Evolutionary conservation across 2,797 vertebrate species (phyloP), one percentile per base, ranked within the genome.

Genomic region (Diplodus puntazzo): DNA sequence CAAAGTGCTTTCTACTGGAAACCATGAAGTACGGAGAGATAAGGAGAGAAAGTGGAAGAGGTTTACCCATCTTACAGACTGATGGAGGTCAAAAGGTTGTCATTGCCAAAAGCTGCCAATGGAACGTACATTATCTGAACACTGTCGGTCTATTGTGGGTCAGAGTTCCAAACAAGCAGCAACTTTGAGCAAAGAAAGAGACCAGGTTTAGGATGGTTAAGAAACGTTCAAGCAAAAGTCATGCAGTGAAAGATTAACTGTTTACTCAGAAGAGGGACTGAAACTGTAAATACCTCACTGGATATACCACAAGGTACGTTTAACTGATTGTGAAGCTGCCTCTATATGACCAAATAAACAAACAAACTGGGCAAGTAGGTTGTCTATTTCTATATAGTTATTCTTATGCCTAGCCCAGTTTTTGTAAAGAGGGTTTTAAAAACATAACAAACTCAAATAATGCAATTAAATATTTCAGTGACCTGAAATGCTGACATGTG

Each of bases 21-120:
- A 78, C 62, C 7, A 20, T 74, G n/a, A 85, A 64, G 48, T 67
- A 61, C 30, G 30, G 11, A 48, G 23, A 63, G 52, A 71, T 20
- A 63, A 49, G 17, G 59, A 61, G 62, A 20, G 16, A 18, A 2
- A 63, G 21, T 72, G 11, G 34, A 4, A 46, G 49, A 25, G 23
- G 2, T 53, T 53, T 66, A 74, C 75, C 78, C 85, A 58, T 69
- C 77, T 80, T 73, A 45, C 50, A 45, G 65, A 59, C 54, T 42
- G 73, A 79, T 73, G 55, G 59, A 65, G 69, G 69, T 75, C 79
- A 77, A 66, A 65, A 81, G 66, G 71, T 20, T 66, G 43, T 57
- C 46, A 63, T 27, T 73, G 53, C 65, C 77, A 80, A 80, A 80
- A 85, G 76, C 65, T 81, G 73, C 57, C 78, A 86, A 85, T 83